phyloP scores from a whole-genome alignment of 2,113 vertebrate genomes.

The Grantiella picta region DNA sequence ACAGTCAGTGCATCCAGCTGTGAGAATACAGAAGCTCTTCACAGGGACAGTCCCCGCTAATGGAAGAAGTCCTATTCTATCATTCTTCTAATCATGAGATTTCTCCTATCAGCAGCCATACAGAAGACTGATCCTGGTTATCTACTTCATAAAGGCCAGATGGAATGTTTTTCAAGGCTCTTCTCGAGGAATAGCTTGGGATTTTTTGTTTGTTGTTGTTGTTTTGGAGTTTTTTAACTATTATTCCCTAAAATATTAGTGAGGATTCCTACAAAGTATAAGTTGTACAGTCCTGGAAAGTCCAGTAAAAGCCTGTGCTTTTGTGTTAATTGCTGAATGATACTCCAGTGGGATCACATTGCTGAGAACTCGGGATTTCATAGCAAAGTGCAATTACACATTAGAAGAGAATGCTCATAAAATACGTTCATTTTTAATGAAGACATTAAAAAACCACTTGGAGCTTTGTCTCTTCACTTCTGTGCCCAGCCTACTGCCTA shows the following conservation, averaged over 20 bases:
- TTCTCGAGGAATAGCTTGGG: neutral
- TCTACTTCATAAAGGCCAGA: neutral
- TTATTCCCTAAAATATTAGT: neutral
- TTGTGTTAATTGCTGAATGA: neutral
- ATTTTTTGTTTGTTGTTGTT: neutral
- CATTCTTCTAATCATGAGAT: neutral
- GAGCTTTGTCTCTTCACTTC: neutral
- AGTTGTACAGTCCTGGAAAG: neutral
- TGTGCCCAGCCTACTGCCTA: neutral
- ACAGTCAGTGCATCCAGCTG: neutral
- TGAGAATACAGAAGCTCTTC: neutral
- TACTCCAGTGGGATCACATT: neutral
- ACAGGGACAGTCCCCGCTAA: neutral
- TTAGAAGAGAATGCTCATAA: neutral
- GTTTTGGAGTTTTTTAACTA: neutral
- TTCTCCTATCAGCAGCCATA: neutral
- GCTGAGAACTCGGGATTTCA: neutral
- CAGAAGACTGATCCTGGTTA: neutral
- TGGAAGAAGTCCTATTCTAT: neutral
- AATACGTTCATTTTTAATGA: neutral
- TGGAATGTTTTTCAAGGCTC: neutral
- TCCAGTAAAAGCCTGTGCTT: neutral
- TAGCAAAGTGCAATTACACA: neutral
- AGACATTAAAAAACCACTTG: neutral
- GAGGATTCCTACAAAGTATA: neutral